These are phyloP conservation scores for Heliconius cydno DNA, from an alignment of 2,888 invertebrate species.

Conservation along the genomic window DNA sequence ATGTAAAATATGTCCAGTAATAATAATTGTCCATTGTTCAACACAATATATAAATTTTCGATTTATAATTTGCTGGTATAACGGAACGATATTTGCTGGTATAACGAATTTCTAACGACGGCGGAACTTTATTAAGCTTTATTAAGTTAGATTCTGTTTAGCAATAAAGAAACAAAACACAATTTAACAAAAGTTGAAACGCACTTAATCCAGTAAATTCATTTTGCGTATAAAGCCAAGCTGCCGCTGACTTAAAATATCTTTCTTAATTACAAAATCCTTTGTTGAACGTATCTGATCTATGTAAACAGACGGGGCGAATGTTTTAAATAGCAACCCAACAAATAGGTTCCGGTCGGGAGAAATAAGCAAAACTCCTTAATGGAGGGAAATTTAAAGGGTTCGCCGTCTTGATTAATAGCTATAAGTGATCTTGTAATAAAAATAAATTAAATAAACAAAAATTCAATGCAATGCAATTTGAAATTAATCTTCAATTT, in stretches of 20 bases:
- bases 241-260: slow-evolving; percentile 82
- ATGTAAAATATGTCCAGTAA: slow-evolving; percentile 46
- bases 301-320: slow-evolving; percentile 82
- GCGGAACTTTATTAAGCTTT: slow-evolving; percentile 43
- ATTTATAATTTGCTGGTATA: slow-evolving; percentile 42
- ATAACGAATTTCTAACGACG: slow-evolving; percentile 37
- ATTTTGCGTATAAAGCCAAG: slow-evolving; percentile 81
- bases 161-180: slow-evolving; percentile 53
- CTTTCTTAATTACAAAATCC: slow-evolving; percentile 84
- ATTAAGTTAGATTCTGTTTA: slow-evolving; percentile 49
- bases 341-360: slow-evolving; percentile 80
- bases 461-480: background rate
- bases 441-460: background rate
- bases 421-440: slow-evolving; percentile 9
- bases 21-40: slow-evolving; percentile 49
- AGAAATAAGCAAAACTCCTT: slow-evolving; percentile 76
- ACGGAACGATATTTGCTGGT: slow-evolving; percentile 38
- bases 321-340: slow-evolving; percentile 82
- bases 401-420: slow-evolving; percentile 52
- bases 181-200: slow-evolving; percentile 70
- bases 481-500: background rate
- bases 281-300: slow-evolving; percentile 84
- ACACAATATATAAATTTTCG: slow-evolving; percentile 48
- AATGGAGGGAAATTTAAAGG: slow-evolving; percentile 74
- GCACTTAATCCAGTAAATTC: slow-evolving; percentile 79